A percentile compares a stretch with the other conserved stretches of the same genome.
phyloP scores from a whole-genome alignment of 2,797 vertebrate genomes.

The Sardinella longiceps region DNA sequence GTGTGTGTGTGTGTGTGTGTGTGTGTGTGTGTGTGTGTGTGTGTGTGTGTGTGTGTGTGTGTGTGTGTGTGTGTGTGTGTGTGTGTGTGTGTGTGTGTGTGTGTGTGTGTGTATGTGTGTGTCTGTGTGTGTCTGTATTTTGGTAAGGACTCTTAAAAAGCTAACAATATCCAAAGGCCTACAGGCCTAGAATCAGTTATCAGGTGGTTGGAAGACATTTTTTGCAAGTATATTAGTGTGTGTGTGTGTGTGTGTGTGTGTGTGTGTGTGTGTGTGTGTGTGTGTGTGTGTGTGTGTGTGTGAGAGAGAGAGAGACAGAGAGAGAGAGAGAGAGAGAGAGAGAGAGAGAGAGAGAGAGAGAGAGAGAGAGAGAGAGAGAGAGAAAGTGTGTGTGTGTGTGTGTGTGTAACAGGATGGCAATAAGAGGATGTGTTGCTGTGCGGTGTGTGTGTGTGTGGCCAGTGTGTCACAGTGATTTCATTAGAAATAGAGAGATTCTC shows the following conservation, averaged over 20 bases:
- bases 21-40: constrained; percentile 31
- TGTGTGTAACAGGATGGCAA: background rate
- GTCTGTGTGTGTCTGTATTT: constrained; percentile 26
- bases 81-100: too few species aligned
- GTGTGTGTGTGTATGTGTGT: background rate
- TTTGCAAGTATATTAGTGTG: background rate
- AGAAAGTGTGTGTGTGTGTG: background rate
- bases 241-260: background rate
- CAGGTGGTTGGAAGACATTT: background rate
- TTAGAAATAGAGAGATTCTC: constrained; percentile 30
- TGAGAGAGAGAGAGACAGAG: too few species aligned
- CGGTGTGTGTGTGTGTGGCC: background rate
- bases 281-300: background rate
- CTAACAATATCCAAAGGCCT: background rate
- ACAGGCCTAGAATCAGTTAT: background rate
- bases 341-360: too few species aligned
- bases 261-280: background rate
- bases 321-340: too few species aligned
- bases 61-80: constrained; percentile 2
- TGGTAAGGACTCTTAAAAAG: background rate
- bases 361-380: too few species aligned
- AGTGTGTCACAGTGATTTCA: constrained; percentile 28
- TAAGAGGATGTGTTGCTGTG: background rate
- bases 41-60: background rate
- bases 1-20: constrained; percentile 1